Conservation (phyloP, 1,140 invertebrate species). For the Tetramorium parvispinum region DNA sequence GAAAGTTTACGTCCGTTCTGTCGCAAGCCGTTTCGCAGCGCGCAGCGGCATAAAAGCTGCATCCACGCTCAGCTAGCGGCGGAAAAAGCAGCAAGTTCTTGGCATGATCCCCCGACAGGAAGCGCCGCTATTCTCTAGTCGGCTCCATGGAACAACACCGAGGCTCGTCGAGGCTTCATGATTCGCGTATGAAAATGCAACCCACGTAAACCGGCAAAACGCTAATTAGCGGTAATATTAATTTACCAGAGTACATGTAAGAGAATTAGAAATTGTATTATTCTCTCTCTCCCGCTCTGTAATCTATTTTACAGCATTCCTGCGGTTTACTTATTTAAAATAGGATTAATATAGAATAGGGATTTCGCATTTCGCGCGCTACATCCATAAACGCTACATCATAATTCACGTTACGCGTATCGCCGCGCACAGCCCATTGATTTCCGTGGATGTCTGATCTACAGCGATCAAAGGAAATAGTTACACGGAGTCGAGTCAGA, state of each 20-base stretch:
- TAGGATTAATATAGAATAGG: background rate
- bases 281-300: background rate
- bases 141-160: conserved; percentile 7
- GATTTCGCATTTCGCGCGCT: background rate
- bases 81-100: conserved; percentile 58
- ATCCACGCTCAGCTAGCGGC: background rate
- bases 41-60: conserved; percentile 60
- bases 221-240: conserved; percentile 1
- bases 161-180: background rate
- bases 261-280: background rate
- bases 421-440: background rate
- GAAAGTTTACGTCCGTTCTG: conserved; percentile 75
- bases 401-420: conserved; percentile 2
- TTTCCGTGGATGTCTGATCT: conserved; percentile 12
- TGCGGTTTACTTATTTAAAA: background rate
- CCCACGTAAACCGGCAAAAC: background rate
- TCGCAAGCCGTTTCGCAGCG: conserved; percentile 52
- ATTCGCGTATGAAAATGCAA: conserved; percentile 19
- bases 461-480: conserved; percentile 50
- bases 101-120: conserved; percentile 19
- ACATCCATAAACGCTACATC: background rate
- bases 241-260: background rate
- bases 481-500: conserved; percentile 24
- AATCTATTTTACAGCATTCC: background rate
- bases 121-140: conserved; percentile 50